A percentile compares a stretch with the other conserved stretches of the same genome.
Evolutionary conservation across 2,888 invertebrate genomes (phyloP).

Genomic region (Gerosis bhagava): DNA sequence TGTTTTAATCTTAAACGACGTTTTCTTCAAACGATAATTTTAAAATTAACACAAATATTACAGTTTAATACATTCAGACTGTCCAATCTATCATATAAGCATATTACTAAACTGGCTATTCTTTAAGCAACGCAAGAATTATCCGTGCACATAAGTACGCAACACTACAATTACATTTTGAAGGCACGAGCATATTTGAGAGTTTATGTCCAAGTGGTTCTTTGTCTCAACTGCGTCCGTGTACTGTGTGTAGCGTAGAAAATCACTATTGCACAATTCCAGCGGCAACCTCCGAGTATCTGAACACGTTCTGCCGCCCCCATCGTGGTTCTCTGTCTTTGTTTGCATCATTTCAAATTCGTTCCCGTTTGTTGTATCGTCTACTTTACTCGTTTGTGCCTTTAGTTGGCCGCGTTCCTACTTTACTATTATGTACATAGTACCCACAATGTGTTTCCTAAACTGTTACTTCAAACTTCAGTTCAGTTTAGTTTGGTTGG

Average conservation of each 20-base stretch:
- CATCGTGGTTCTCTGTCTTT: slow-evolving; percentile 39
- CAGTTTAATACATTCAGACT: no score
- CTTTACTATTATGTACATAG: no score
- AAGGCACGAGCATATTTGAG: slow-evolving; percentile 9
- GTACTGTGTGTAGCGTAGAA: slow-evolving; percentile 46
- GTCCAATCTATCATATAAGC: no score
- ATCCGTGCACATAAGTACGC: no score
- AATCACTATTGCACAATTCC: slow-evolving; percentile 61
- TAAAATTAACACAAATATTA: no score
- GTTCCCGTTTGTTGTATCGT: slow-evolving; percentile 44
- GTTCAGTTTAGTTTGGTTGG: no score
- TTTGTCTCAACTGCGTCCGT: slow-evolving; percentile 44
- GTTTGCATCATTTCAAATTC: slow-evolving; percentile 50
- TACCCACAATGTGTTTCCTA: no score
- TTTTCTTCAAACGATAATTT: no score
- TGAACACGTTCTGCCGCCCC: slow-evolving; percentile 46
- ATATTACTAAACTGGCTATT: no score
- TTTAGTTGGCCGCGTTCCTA: slow-evolving; percentile 28
- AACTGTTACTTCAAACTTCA: no score
- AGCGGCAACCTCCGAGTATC: slow-evolving; percentile 42
- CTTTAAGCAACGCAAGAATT: no score
- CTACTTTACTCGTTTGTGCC: slow-evolving; percentile 36
- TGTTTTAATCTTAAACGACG: no score
- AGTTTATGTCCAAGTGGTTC: slow-evolving; percentile 12
- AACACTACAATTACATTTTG: background rate